Evolutionary conservation across 2,888 invertebrate species (phyloP).

Genomic region (Globia sparganii): DNA sequence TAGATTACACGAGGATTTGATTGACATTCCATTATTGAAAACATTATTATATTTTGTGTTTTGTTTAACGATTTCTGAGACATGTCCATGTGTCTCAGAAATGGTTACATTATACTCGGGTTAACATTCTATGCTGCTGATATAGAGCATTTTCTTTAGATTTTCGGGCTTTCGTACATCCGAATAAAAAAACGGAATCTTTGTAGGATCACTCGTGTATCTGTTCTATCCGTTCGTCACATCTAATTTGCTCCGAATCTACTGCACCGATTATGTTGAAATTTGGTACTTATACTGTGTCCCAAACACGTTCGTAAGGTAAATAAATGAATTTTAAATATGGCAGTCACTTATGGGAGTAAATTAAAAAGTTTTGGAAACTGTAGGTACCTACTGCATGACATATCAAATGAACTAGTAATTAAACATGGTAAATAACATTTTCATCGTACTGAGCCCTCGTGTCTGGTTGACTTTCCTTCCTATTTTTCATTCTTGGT

Average conservation of each 20-base stretch:
- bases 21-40: constrained; percentile 4
- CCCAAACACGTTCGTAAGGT: not conserved
- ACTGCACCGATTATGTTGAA: too few relatives aligned
- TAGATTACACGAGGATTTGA: constrained; percentile 4
- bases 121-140: not conserved
- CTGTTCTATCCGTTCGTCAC: not conserved
- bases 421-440: not conserved
- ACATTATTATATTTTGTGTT: too few relatives aligned
- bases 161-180: not conserved
- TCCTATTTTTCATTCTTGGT: not conserved
- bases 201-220: not conserved
- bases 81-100: not conserved
- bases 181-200: not conserved
- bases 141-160: not conserved
- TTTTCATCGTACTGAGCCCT: too few relatives aligned
- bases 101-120: not conserved
- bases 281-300: too few relatives aligned
- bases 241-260: not conserved
- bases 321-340: not conserved
- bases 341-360: not conserved
- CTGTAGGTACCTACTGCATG: too few relatives aligned
- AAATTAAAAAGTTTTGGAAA: too few relatives aligned
- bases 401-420: not conserved
- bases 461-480: not conserved
- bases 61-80: too few relatives aligned